Conservation (phyloP, 2,888 invertebrate genomes). For the Microctonus aethiopoides region DNA sequence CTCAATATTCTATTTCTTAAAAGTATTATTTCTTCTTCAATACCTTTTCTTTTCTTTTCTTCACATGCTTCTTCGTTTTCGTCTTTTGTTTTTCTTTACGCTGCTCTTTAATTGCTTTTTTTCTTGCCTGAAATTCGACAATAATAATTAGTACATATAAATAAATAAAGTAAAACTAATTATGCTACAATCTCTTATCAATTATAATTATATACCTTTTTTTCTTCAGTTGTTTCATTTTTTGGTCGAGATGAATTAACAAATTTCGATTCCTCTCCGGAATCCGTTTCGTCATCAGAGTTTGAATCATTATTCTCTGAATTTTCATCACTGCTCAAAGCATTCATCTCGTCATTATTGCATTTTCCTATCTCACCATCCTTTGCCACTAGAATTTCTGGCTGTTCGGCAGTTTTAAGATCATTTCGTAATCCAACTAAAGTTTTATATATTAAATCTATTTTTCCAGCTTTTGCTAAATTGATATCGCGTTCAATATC, state of each 20-base stretch:
- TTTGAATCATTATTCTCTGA: slow-evolving; percentile 53
- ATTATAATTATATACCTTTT: slow-evolving; percentile 69
- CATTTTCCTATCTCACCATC: slow-evolving; percentile 59
- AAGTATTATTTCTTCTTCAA: slow-evolving; percentile 52
- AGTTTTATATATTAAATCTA: slow-evolving; percentile 86
- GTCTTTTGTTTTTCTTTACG: slow-evolving; percentile 88
- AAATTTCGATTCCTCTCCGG: slow-evolving; percentile 70
- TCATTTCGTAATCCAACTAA: slow-evolving; percentile 86
- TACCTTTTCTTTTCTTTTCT: slow-evolving; percentile 83
- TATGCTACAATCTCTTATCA: background rate
- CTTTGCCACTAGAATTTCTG: slow-evolving; percentile 71
- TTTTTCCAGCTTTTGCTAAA: slow-evolving; percentile 80
- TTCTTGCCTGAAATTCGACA: slow-evolving; percentile 72
- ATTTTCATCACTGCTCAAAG: slow-evolving; percentile 43
- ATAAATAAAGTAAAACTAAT: slow-evolving; percentile 3
- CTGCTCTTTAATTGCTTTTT: slow-evolving; percentile 88
- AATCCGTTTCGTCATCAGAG: slow-evolving; percentile 49
- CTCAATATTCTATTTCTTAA: slow-evolving; percentile 3
- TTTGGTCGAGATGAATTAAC: slow-evolving; percentile 77
- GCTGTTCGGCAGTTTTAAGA: slow-evolving; percentile 76
- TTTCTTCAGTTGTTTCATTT: slow-evolving; percentile 84
- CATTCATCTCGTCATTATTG: slow-evolving; percentile 44
- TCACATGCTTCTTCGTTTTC: slow-evolving; percentile 93
- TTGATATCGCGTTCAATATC: slow-evolving; percentile 88
- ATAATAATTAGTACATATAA: background rate